These are phyloP conservation scores for Parus major DNA, from an alignment of 2,113 vertebrate genomes.

Conservation along the genomic window DNA sequence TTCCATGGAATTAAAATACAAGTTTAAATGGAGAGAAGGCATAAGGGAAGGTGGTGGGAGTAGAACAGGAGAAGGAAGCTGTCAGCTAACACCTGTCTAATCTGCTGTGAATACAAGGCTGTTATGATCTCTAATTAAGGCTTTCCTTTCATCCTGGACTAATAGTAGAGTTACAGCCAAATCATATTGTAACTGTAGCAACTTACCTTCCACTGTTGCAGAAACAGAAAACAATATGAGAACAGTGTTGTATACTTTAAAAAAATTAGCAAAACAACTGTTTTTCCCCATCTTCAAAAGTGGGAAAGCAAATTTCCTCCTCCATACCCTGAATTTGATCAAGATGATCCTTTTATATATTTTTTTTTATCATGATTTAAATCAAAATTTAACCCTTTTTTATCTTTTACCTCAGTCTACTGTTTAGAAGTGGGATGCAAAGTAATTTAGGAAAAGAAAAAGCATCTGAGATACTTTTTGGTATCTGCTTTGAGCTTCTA, in stretches of 20 bases:
- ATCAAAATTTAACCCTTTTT: neutral
- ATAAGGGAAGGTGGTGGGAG: conserved; percentile 9
- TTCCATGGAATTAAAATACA: neutral
- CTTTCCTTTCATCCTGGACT: neutral
- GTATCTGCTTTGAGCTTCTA: neutral
- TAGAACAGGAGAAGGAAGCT: neutral
- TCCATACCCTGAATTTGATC: neutral
- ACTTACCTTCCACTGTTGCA: neutral
- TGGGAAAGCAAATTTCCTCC: neutral
- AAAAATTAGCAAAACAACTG: neutral
- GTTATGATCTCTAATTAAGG: conserved; percentile 31
- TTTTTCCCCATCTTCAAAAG: neutral
- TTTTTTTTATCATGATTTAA: neutral
- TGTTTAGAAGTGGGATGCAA: neutral
- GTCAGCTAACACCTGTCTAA: neutral
- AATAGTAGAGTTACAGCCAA: neutral
- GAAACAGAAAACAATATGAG: neutral
- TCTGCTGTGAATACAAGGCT: neutral
- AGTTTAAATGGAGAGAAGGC: neutral
- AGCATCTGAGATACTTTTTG: neutral
- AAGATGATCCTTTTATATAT: neutral
- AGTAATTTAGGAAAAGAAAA: neutral
- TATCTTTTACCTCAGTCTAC: neutral
- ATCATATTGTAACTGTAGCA: neutral
- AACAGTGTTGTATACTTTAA: neutral